Percentiles rank a stretch among this genome's conserved stretches.
These are phyloP conservation scores for Selenia dentaria DNA, from an alignment of 2,888 invertebrate genomes.

Conservation along the genomic window DNA sequence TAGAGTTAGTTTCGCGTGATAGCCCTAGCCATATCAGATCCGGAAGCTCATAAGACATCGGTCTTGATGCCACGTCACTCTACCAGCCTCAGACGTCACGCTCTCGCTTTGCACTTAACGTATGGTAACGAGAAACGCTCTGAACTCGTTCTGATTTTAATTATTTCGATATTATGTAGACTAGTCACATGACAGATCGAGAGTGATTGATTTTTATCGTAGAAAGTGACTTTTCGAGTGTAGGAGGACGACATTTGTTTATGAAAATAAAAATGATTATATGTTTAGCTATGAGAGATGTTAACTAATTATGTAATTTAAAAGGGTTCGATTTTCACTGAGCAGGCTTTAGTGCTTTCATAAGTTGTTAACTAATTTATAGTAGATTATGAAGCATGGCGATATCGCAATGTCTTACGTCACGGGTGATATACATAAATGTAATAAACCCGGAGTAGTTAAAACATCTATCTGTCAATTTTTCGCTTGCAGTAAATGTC, in stretches of 20 bases:
- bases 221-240: slow-evolving; percentile 5
- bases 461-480: too few species aligned
- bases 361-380: too few species aligned
- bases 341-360: too few species aligned
- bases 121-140: slow-evolving; percentile 42
- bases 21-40: slow-evolving; percentile 5
- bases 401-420: too few species aligned
- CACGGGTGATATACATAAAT: too few species aligned
- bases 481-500: too few species aligned
- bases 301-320: too few species aligned
- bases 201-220: slow-evolving; percentile 1
- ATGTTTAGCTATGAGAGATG: too few species aligned
- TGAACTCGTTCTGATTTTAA: slow-evolving; percentile 43
- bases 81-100: slow-evolving; percentile 14
- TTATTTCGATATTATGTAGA: slow-evolving; percentile 32
- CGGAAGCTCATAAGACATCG: slow-evolving; percentile 23
- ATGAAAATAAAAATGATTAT: background rate
- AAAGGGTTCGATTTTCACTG: too few species aligned
- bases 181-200: slow-evolving; percentile 1
- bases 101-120: slow-evolving; percentile 31
- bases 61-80: slow-evolving; percentile 21
- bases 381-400: too few species aligned
- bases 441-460: too few species aligned
- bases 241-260: background rate
- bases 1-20: too few species aligned